A percentile compares a stretch with the other conserved stretches of the same genome.
These are phyloP conservation scores for Acleris literana DNA, from an alignment of 2,888 invertebrate genomes.

Conservation along the genomic window DNA sequence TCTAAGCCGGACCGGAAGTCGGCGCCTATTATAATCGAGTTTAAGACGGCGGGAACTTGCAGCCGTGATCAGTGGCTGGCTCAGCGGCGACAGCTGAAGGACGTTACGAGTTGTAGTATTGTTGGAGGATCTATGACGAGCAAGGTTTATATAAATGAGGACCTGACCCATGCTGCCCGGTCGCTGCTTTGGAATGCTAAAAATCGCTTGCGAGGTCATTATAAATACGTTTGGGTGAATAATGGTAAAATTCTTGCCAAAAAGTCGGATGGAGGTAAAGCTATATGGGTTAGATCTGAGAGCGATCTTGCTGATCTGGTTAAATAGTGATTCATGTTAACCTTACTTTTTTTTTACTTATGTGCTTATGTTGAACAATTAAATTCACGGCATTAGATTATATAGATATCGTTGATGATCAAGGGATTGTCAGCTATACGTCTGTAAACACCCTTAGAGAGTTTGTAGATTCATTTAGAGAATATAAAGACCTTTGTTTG, in stretches of 20 bases:
- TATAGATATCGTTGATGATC: not conserved
- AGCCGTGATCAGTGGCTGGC: not conserved
- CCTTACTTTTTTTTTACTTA: not conserved
- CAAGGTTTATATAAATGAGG: not conserved
- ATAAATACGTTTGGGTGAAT: not conserved
- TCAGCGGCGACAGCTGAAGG: not conserved
- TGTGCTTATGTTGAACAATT: not conserved
- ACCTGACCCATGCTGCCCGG: not conserved
- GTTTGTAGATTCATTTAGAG: not conserved
- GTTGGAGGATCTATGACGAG: not conserved
- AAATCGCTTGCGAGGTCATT: not conserved
- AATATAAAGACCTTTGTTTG: too few relatives aligned
- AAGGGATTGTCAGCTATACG: not conserved
- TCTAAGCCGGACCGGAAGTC: not conserved
- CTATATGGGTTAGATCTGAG: not conserved
- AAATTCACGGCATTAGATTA: not conserved
- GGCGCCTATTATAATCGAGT: slow-evolving; percentile 1
- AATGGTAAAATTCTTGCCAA: not conserved
- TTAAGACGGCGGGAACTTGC: not conserved
- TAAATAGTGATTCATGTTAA: not conserved
- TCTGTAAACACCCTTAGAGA: not conserved
- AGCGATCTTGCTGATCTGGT: not conserved
- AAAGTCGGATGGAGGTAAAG: not conserved
- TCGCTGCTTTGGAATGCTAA: not conserved
- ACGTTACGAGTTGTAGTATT: not conserved